Conservation (phyloP, 2,113 vertebrate genomes). For the Heloderma charlesbogerti region DNA sequence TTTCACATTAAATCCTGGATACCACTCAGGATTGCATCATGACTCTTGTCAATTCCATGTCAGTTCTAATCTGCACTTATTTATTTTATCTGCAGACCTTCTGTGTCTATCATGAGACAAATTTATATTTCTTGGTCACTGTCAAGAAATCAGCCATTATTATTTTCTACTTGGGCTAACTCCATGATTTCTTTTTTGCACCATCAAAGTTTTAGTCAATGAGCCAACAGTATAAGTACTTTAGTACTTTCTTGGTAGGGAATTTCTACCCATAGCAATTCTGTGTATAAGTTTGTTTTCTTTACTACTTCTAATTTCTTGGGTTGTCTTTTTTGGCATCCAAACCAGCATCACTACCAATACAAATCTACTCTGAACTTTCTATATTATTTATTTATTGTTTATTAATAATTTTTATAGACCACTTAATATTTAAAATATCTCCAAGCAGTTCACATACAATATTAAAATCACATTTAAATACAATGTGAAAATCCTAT, state of each 20-base stretch:
- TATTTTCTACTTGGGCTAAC: not conserved
- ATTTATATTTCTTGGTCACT: not conserved
- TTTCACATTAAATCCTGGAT: not conserved
- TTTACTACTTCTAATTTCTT: not conserved
- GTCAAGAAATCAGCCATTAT: not conserved
- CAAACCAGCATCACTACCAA: not conserved
- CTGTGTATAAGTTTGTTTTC: not conserved
- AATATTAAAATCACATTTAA: no score
- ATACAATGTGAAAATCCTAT: no score
- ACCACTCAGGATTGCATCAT: not conserved
- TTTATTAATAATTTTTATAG: no score
- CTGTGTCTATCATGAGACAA: not conserved
- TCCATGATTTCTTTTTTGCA: not conserved
- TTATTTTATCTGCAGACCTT: not conserved
- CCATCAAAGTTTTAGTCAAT: not conserved
- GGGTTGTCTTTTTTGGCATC: not conserved
- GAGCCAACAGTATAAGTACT: no score
- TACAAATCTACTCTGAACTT: not conserved
- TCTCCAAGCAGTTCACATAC: no score
- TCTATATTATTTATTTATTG: not conserved
- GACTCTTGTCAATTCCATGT: not conserved
- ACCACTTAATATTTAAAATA: no score
- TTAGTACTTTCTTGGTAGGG: not conserved
- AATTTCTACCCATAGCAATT: not conserved
- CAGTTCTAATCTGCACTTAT: not conserved